Conservation (phyloP, 1,140 invertebrate genomes). For the Melipona quadrifasciata region DNA sequence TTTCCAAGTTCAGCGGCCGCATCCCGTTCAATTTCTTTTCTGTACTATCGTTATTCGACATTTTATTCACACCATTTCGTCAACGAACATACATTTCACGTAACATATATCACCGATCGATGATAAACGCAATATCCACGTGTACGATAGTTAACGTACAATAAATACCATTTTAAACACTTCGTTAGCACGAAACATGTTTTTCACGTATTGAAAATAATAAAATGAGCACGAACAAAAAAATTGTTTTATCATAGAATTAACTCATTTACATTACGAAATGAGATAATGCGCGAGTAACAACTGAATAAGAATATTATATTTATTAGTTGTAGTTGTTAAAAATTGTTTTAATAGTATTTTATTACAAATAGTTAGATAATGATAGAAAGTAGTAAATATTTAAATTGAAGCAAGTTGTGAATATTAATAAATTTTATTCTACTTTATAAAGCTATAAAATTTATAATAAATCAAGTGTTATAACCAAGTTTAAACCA, state of each 20-base stretch:
- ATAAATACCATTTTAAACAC: not conserved
- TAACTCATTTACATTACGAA: too few species aligned
- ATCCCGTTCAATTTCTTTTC: not conserved
- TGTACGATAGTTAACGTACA: not conserved
- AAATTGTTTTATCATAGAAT: not conserved
- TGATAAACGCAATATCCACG: not conserved
- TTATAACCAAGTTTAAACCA: too few species aligned
- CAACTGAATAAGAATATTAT: too few species aligned
- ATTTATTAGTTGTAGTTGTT: too few species aligned
- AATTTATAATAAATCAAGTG: too few species aligned
- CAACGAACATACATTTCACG: not conserved
- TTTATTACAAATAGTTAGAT: too few species aligned
- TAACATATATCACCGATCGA: not conserved
- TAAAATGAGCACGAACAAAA: not conserved
- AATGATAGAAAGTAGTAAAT: too few species aligned
- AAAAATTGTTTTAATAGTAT: too few species aligned
- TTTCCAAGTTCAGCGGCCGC: not conserved
- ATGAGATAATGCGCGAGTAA: too few species aligned
- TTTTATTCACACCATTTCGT: not conserved
- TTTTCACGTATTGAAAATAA: not conserved
- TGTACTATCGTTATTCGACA: not conserved
- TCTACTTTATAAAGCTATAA: too few species aligned
- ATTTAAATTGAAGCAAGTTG: too few species aligned
- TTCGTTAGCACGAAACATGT: not conserved
- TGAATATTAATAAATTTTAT: too few species aligned